Evolutionary conservation across 2,113 vertebrate genomes (phyloP).

Genomic region (Pyrgilauda ruficollis): DNA sequence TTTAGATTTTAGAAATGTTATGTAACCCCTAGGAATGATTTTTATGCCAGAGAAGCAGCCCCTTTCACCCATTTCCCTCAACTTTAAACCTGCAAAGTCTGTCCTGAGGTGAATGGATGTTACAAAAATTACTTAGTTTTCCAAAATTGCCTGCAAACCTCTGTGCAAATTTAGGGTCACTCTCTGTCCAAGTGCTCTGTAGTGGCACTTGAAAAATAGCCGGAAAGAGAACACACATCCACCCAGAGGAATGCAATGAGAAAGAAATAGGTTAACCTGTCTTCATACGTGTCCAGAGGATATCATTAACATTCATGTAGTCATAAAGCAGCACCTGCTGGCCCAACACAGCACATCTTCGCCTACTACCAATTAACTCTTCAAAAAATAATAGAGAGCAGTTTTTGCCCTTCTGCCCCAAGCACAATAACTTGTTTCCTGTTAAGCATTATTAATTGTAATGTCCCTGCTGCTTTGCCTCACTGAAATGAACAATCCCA

Average conservation of each 20-base stretch:
- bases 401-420: background rate
- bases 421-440: slow-evolving; percentile 45
- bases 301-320: slow-evolving; percentile 55
- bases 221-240: background rate
- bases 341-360: slow-evolving; percentile 17
- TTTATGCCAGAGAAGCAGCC: background rate
- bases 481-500: background rate
- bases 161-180: background rate
- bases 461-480: slow-evolving; percentile 4
- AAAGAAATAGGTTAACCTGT: slow-evolving; percentile 3
- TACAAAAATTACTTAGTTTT: background rate
- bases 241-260: background rate
- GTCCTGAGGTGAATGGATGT: background rate
- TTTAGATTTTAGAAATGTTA: background rate
- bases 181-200: background rate
- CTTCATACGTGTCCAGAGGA: slow-evolving; percentile 2
- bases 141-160: background rate
- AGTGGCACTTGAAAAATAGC: background rate
- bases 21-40: background rate
- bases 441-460: slow-evolving; percentile 59
- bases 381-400: slow-evolving; percentile 41
- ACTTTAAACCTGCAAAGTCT: background rate
- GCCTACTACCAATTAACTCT: slow-evolving; percentile 45
- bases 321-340: slow-evolving; percentile 63
- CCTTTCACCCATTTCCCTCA: background rate